phyloP scores from a whole-genome alignment of 2,113 vertebrate genomes.

The Mormyrus lacerda region DNA sequence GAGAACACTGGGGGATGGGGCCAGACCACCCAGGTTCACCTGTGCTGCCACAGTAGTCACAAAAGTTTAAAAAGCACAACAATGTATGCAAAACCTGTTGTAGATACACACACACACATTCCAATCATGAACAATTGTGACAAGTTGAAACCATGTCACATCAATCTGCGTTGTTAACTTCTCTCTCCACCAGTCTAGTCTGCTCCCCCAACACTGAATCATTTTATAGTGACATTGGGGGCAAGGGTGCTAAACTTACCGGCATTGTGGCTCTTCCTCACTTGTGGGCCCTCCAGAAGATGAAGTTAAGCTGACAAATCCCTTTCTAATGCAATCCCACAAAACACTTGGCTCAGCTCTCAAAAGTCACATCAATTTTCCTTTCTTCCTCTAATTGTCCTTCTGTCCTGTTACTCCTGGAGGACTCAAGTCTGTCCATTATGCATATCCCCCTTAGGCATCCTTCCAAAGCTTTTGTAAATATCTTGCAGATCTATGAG shows the following conservation, averaged over 20 bases:
- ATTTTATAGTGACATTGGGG: not conserved
- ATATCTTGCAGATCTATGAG: not conserved
- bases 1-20: not conserved
- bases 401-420: not conserved
- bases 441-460: not conserved
- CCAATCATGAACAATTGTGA: not conserved
- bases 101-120: not conserved
- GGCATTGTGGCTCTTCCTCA: not conserved
- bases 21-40: too few species aligned
- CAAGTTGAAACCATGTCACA: not conserved
- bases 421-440: not conserved
- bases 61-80: not conserved
- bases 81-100: not conserved
- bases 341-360: not conserved
- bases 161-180: not conserved
- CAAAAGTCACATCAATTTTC: not conserved
- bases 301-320: not conserved
- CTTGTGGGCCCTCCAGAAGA: not conserved
- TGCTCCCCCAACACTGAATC: not conserved
- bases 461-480: not conserved
- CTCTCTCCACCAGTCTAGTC: not conserved
- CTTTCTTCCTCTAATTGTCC: not conserved
- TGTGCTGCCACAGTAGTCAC: not conserved
- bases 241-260: not conserved
- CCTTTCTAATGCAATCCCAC: not conserved